Evolutionary conservation across 2,888 invertebrate genomes (phyloP), one percentile per base, ranked within the genome.

Genomic region (Seira ritae): DNA sequence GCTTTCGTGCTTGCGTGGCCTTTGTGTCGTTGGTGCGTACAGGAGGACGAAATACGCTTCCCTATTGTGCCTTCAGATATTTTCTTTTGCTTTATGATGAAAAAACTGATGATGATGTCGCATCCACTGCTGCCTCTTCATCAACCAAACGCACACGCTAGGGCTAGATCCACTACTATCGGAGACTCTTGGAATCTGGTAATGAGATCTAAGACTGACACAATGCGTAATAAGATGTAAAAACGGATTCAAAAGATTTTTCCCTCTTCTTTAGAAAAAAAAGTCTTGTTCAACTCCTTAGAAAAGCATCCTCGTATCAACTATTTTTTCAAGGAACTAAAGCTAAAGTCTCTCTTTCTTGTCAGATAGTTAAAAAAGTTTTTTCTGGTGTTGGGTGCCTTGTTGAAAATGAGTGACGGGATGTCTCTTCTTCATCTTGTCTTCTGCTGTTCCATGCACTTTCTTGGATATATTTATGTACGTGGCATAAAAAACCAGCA

Each of bases 381-480:
- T 20, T 71, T 68, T 76, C 19, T 19, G 70, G 65, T 20, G 65
- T 22, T n/a, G 65, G 22, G 65, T 65, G 22, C 22, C 66, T 74
- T 76, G 76, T 76, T 65, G 55, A 69, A 71, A 77, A 62, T 73
- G 82, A 82, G 73, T 82, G 82, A 82, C 82, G 77, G 77, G 77
- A 65, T 82, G 82, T 82, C 82, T 77, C 77, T 70, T 74, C 62
- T 74, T 62, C 77, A 55, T 74, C 80, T 50, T 73, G 31, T 31
- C n/a, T 19, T 24, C 22, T 62, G 50, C 55, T 55, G 31, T 46
- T 67, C 76, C 62, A 71, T 70, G 31, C 80, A 81, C 50, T 77
- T 82, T 55, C 72, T 69, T 17, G 73, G 37, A 37, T 12, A 22
- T 60, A 12, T 31, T 31, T 31, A 31, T 2, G 8, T 4, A 31